phyloP scores from a whole-genome alignment of 2,888 invertebrate species.

The Gibbula magus region DNA sequence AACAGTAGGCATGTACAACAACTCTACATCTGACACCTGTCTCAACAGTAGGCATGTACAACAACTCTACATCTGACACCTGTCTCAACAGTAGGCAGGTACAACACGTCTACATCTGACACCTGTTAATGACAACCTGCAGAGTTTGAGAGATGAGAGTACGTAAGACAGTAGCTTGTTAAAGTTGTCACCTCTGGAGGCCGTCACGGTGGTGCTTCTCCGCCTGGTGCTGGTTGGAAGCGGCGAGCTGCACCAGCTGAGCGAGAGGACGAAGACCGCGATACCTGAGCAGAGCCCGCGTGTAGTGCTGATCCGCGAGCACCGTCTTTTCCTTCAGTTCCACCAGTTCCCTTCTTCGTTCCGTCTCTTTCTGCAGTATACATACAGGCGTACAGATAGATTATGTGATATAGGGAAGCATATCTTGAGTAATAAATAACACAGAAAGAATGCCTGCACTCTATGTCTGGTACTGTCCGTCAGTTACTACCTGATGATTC shows the following conservation, averaged over 20 bases:
- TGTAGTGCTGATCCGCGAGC: slow-evolving; percentile 63
- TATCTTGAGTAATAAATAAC: too few species aligned
- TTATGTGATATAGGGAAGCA: neutral
- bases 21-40: too few species aligned
- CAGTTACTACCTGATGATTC: too few species aligned
- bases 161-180: neutral
- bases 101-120: too few species aligned
- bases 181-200: slow-evolving; percentile 30
- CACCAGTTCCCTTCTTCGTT: slow-evolving; percentile 53
- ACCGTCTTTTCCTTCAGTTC: slow-evolving; percentile 50
- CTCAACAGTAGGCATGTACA: too few species aligned
- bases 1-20: too few species aligned
- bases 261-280: slow-evolving; percentile 61
- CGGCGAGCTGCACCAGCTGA: slow-evolving; percentile 58
- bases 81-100: too few species aligned
- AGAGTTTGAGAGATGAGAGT: neutral
- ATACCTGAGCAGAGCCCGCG: slow-evolving; percentile 60
- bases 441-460: too few species aligned
- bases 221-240: slow-evolving; percentile 53
- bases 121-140: too few species aligned
- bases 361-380: slow-evolving; percentile 60
- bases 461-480: too few species aligned
- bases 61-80: too few species aligned
- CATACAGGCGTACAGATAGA: neutral
- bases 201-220: slow-evolving; percentile 40